Base-by-base conservation (phyloP, 2,888 invertebrate species). In the Malachius bipustulatus region DNA sequence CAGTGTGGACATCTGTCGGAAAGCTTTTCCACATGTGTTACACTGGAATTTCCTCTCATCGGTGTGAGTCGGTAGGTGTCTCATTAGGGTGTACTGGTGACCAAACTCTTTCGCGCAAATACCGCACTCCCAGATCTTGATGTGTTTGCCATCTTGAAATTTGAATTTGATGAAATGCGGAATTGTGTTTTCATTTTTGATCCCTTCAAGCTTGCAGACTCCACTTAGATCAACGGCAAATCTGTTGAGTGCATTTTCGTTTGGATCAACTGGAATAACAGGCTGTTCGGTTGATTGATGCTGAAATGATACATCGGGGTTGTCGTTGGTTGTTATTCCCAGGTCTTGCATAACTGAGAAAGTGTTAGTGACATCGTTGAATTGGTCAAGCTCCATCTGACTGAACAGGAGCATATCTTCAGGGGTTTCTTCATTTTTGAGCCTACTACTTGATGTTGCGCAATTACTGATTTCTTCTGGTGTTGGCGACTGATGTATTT, bases 1-100 rank as follows among this genome's bases (percentile, higher is more conserved):
- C 30, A 83, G 59, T 1, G 82, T 82, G 19, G 81, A 81, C 51
- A 81, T 71, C 58, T 82, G 78, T 1, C 79, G 65, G 51, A 80
- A 79, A 44, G 77, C 61, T 69, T 82, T 82, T 10, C 79, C 77
- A 48, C 82, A 82, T 14, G 69, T 71, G 37, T 69, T 70, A 53
- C 82, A 83, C 51, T 77, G 74, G 59, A 75, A 82, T 60, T 82
- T 82, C 36, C 82, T 63, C 55, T 81, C 81, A 44, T 82, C 79
- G 0, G 82, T 81, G 50, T 83, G 82, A 0, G 79, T 80, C 0
- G 82, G 81, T 2, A 82, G 61, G 51, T 83, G 82, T 3, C 82
- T 69, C 74, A 77, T 76, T 31, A 82, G 54, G 1, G 80, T 81
- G 52, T 82, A 82, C 48, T 81, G 81, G 55, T 82, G 82, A 34